Base-by-base conservation (phyloP, 2,888 invertebrate genomes). In the Noctua janthe region DNA sequence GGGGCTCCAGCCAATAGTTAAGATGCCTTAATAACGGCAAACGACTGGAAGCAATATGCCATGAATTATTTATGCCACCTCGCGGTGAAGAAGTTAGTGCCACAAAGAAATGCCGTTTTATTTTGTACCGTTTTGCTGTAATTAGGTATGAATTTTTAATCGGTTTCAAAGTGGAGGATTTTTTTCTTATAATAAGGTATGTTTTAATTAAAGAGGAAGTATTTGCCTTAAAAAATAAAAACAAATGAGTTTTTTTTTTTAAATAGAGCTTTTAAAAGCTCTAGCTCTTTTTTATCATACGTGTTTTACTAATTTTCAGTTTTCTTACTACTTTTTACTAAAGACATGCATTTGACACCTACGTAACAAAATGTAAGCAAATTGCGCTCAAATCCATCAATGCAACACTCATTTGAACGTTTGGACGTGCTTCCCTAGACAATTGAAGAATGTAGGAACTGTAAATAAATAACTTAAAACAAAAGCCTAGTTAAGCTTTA, bases 21-120 rank as follows among this genome's bases (percentile, higher is more conserved):
- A 91, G 92, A 93, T 92, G 88, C 92, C 91, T 91, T 91, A 91
- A 91, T 92, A 93, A 92, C 90, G 85, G 90, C 88, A 81, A 90
- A 89, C 90, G 89, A 84, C 89, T 89, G 82, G 88, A 88, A 90
- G 91, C 91, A 91, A 91, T 92, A 91, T 83, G 88, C 83, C 86
- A 92, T 94, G 93, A 93, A 93, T 94, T 91, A 93, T 94, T 93
- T 89, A 90, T 87, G 74, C 83, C 66, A 73, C 76, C 71, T 62
- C 64, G 74, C 64, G 35, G 66, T 75, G 35, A 81, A 64, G 78
- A 88, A 78, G 59, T 76, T 76, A 71, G 71, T 78, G 72, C 78
- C 74, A 80, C 84, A 75, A 80, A 83, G 81, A 82, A 81, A 81
- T 76, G 54, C 74, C 78, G 59, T 88, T 66, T 85, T 78, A 83